These are phyloP conservation scores for Malurus leucopterus DNA, from an alignment of 2,797 vertebrate genomes.

Conservation along the genomic window DNA sequence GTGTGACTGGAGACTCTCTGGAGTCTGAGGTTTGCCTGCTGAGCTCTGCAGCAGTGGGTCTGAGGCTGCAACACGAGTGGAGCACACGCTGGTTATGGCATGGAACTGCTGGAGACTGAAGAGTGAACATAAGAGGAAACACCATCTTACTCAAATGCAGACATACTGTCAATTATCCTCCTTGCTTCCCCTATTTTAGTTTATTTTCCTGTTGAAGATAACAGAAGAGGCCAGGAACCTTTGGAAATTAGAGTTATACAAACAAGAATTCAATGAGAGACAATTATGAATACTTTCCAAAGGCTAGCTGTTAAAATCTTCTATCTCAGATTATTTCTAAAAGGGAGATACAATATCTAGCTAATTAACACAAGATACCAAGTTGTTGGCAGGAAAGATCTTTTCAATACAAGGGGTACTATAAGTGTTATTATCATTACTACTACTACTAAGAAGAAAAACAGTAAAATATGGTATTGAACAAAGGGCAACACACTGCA, in stretches of 20 bases:
- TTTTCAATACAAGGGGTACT: not conserved
- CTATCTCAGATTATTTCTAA: not conserved
- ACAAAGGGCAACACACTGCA: not conserved
- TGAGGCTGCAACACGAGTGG: not conserved
- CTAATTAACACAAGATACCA: not conserved
- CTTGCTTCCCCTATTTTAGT: not conserved
- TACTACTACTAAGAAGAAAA: not conserved
- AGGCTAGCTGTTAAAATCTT: not conserved
- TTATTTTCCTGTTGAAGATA: not conserved
- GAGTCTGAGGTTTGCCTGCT: not conserved
- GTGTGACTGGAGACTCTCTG: not conserved
- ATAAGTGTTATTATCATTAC: not conserved
- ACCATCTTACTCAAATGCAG: not conserved
- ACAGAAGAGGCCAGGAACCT: not conserved
- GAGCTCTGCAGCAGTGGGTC: not conserved
- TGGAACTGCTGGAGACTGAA: not conserved
- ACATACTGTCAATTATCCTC: not conserved
- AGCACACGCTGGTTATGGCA: rapidly evolving
- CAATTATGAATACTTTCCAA: not conserved
- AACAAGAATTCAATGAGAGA: not conserved
- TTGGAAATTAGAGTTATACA: not conserved
- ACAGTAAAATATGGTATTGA: not conserved
- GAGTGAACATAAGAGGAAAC: not conserved
- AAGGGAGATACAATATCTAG: not conserved
- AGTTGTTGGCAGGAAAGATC: not conserved